These are phyloP conservation scores for Tiphia femorata DNA, from an alignment of 2,888 invertebrate genomes.

Conservation along the genomic window DNA sequence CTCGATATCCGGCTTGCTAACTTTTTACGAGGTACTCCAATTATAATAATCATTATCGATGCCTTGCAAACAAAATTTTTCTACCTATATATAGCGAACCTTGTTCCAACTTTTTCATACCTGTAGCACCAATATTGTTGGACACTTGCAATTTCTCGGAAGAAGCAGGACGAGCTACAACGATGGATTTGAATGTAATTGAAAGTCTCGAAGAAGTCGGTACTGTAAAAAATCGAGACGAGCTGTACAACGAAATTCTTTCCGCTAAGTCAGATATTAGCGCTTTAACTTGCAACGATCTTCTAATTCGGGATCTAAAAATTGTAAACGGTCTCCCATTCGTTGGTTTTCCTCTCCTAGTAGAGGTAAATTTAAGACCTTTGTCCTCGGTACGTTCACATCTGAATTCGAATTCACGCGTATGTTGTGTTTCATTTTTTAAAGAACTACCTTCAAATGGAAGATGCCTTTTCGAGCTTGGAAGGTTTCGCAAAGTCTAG, in stretches of 20 bases:
- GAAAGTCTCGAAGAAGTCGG: slow-evolving; percentile 73
- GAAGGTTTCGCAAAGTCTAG: slow-evolving; percentile 69
- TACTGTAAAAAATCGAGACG: slow-evolving; percentile 59
- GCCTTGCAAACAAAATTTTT: too few relatives aligned
- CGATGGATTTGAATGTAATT: slow-evolving; percentile 75
- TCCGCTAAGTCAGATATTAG: slow-evolving; percentile 78
- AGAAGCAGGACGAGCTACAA: slow-evolving; percentile 77
- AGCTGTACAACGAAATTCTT: slow-evolving; percentile 72
- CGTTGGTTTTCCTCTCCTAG: slow-evolving; percentile 76
- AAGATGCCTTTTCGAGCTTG: slow-evolving; percentile 70
- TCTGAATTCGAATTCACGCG: background rate
- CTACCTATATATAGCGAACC: too few relatives aligned
- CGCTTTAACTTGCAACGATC: slow-evolving; percentile 74
- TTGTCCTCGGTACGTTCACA: background rate
- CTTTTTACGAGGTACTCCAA: slow-evolving; percentile 55
- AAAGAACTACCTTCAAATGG: slow-evolving; percentile 72
- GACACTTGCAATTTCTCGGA: slow-evolving; percentile 85
- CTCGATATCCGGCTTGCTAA: slow-evolving; percentile 44
- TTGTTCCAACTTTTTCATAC: slow-evolving; percentile 12
- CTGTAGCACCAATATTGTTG: slow-evolving; percentile 81
- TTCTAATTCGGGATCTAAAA: slow-evolving; percentile 85
- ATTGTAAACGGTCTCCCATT: slow-evolving; percentile 73
- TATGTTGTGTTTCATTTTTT: slow-evolving; percentile 1
- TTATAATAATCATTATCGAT: too few relatives aligned
- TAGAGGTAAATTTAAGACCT: slow-evolving; percentile 70